Conservation (phyloP, 2,797 vertebrate species). For the Gallinago nigripennis region DNA sequence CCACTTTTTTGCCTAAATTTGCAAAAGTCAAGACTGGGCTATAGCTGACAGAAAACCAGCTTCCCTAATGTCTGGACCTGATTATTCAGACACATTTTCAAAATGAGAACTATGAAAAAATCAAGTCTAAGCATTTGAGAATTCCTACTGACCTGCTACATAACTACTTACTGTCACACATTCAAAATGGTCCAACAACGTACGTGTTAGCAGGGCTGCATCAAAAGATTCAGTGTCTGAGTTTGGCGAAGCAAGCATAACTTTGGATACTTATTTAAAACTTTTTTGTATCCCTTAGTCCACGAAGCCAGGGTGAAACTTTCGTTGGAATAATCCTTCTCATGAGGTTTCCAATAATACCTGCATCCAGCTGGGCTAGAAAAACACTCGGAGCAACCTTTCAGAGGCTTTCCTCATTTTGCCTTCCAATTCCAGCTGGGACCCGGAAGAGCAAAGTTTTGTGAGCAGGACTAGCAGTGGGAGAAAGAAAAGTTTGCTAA, state of each 20-base stretch:
- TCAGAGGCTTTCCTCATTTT: constrained; percentile 9
- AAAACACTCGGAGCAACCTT: not conserved
- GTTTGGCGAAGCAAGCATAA: not conserved
- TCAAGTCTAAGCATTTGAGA: not conserved
- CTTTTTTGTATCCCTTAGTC: not conserved
- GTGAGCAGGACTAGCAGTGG: constrained; percentile 14
- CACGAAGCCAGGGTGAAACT: constrained; percentile 16
- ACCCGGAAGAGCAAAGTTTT: constrained; percentile 18
- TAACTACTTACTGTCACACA: not conserved
- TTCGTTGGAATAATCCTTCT: constrained; percentile 48
- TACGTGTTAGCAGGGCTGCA: not conserved
- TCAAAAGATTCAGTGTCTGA: constrained; percentile 45
- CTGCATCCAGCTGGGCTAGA: constrained; percentile 38
- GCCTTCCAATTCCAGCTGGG: constrained; percentile 34
- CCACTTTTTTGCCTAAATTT: not conserved
- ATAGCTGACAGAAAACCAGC: not conserved
- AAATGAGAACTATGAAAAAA: not conserved
- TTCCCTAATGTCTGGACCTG: not conserved
- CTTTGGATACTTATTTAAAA: not conserved
- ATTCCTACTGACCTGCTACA: not conserved
- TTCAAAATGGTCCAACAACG: not conserved
- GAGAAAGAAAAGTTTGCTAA: constrained; percentile 48
- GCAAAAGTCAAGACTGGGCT: not conserved
- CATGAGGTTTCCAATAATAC: constrained; percentile 43
- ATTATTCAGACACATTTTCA: not conserved